Evolutionary conservation across 1,140 invertebrate genomes (phyloP), one percentile per base, ranked within the genome.

Genomic region (Drosophila obscura): DNA sequence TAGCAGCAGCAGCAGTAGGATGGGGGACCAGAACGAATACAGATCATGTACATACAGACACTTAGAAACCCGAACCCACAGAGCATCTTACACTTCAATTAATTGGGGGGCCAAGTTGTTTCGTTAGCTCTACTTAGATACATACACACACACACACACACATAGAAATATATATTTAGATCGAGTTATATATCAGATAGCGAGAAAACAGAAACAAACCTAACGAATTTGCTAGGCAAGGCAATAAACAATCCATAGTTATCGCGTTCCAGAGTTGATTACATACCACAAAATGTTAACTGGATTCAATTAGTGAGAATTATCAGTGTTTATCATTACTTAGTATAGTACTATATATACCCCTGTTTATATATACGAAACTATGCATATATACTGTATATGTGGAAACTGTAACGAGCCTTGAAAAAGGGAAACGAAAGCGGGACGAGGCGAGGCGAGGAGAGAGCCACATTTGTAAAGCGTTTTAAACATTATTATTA

Each of bases 201-300:
- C 60, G 62, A 75, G 39, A 67, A 69, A 58, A 50, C 48, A 64
- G 62, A 64, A 11, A 52, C 60, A 57, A 58, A 77, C 63, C 69
- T 90, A 91, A 91, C 89, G 89, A 91, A 89, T 91, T 91, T 91
- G 89, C 89, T 88, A 66, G 77, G 78, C 74, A 89, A 88, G 77
- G 87, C 82, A 90, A 88, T 77, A 90, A 76, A 61, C 53, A 81
- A 85, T 68, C 71, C 74, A 75, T 67, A 75, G 76, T 73, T 76
- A 83, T 81, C 44, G 79, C 81, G 66, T 73, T 76, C 22, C 66
- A 52, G 65, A 80, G 73, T 74, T 71, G 60, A 76, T 67, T 44
- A 52, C 35, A 35, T 75, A 11, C 73, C 55, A 55, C 19, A 48
- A 65, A 82, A 73, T 60, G 75, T 79, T 66, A 87, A 88, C 79